Percentiles rank a stretch among this genome's conserved stretches.
Evolutionary conservation across 2,113 vertebrate genomes (phyloP).

Genomic region (Diadophis punctatus): DNA sequence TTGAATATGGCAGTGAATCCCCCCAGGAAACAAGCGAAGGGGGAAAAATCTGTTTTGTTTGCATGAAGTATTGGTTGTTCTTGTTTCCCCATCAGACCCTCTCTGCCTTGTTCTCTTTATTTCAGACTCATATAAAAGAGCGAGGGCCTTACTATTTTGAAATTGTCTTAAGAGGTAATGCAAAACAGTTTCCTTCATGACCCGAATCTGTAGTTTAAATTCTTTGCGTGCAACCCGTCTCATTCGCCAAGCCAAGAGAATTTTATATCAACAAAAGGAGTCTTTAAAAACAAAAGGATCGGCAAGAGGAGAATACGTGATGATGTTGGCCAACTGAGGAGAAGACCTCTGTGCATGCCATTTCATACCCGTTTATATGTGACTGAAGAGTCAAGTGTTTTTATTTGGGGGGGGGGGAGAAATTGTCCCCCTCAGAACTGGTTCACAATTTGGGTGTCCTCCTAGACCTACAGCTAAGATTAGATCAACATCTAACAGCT

Average conservation of each 20-base stretch:
- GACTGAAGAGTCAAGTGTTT: not conserved
- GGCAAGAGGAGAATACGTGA: not conserved
- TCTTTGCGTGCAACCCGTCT: not conserved
- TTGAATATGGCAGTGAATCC: slow-evolving; percentile 42
- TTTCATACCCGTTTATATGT: not conserved
- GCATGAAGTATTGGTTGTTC: not conserved
- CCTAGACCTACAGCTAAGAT: no score
- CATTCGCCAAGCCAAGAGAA: not conserved
- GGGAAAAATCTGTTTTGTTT: not conserved
- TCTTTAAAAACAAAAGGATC: not conserved
- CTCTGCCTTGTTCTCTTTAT: not conserved
- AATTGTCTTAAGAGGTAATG: not conserved
- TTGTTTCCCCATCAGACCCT: not conserved
- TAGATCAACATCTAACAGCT: no score
- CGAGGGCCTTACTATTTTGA: not conserved
- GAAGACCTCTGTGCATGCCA: not conserved
- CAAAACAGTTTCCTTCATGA: not conserved
- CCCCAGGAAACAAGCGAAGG: slow-evolving; percentile 37
- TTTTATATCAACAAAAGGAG: not conserved
- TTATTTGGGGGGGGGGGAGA: no score
- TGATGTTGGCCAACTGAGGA: not conserved
- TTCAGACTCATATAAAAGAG: not conserved
- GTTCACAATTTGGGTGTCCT: no score
- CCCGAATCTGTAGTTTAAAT: not conserved
- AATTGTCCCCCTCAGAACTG: no score